Evolutionary conservation across 2,113 vertebrate species (phyloP).

Genomic region (Oplegnathus fasciatus): DNA sequence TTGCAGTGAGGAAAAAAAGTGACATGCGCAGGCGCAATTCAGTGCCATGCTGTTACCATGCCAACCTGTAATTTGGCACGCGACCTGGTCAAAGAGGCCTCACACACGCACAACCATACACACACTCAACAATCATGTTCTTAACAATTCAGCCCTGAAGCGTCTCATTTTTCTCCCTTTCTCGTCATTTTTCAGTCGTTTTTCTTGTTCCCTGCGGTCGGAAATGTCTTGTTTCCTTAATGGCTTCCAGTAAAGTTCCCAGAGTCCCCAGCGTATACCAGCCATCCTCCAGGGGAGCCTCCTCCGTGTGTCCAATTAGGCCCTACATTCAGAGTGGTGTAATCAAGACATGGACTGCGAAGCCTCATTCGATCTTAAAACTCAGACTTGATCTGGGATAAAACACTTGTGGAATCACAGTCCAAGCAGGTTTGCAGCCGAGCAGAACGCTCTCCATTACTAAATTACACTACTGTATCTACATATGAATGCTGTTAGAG

Average conservation of each 20-base stretch:
- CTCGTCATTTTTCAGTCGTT: constrained; percentile 62
- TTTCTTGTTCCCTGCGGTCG: constrained; percentile 76
- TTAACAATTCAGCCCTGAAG: constrained; percentile 58
- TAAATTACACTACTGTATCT: constrained; percentile 21
- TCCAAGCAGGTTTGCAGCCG: background rate
- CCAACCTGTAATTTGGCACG: constrained; percentile 54
- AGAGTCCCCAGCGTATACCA: constrained; percentile 74
- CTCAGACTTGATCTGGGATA: constrained; percentile 44
- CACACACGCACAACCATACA: constrained; percentile 24
- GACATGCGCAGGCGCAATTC: background rate
- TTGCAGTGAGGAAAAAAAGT: background rate
- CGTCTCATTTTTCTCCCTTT: constrained; percentile 45
- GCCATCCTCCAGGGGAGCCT: constrained; percentile 63
- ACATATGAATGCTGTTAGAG: constrained; percentile 44
- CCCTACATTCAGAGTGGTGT: constrained; percentile 42
- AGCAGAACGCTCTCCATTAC: constrained; percentile 7
- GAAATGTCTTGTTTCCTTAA: constrained; percentile 85
- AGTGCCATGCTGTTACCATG: constrained; percentile 32
- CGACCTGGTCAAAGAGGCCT: constrained; percentile 56
- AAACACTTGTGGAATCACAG: constrained; percentile 34
- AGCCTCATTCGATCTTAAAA: constrained; percentile 47
- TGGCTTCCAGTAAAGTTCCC: constrained; percentile 82
- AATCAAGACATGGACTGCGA: constrained; percentile 65
- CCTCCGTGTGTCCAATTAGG: constrained; percentile 70
- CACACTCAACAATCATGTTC: constrained; percentile 42